Evolutionary conservation across 2,888 invertebrate species (phyloP).

Genomic region (Euclidia mi): DNA sequence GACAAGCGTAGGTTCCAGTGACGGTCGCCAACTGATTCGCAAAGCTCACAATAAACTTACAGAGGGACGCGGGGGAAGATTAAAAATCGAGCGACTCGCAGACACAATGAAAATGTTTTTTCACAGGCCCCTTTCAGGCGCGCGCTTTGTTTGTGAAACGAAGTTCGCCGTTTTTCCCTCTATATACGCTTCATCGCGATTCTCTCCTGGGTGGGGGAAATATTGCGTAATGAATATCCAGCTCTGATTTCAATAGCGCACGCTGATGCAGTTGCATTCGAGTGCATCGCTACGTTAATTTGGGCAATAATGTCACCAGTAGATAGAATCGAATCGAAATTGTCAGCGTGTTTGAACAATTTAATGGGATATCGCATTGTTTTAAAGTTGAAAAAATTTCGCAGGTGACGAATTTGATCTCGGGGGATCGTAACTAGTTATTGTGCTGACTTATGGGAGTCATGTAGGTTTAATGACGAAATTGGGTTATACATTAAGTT

Average conservation of each 20-base stretch:
- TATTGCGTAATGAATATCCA: conserved; percentile 82
- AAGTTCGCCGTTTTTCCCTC: conserved; percentile 84
- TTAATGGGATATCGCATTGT: conserved; percentile 41
- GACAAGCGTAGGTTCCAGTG: conserved; percentile 69
- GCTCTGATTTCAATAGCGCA: conserved; percentile 64
- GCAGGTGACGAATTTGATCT: conserved; percentile 46
- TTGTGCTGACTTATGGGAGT: conserved; percentile 34
- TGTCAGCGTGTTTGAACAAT: conserved; percentile 37
- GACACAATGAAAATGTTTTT: conserved; percentile 89
- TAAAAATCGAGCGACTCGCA: conserved; percentile 88
- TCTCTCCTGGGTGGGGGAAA: conserved; percentile 71
- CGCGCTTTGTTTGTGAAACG: conserved; percentile 87
- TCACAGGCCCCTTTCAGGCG: conserved; percentile 84
- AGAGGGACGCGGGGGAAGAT: conserved; percentile 80
- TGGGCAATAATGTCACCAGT: conserved; percentile 58
- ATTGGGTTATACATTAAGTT: conserved; percentile 60
- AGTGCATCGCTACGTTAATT: conserved; percentile 65
- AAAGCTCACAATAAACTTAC: conserved; percentile 85
- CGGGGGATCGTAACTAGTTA: conserved; percentile 36
- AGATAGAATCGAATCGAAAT: conserved; percentile 37
- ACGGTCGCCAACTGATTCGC: conserved; percentile 72
- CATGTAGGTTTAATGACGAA: conserved; percentile 31
- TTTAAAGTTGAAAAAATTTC: conserved; percentile 40
- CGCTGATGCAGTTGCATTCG: conserved; percentile 56
- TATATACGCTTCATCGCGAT: conserved; percentile 82